Evolutionary conservation across 2,888 invertebrate species (phyloP), one percentile per base, ranked within the genome.

Genomic region (Capitulum mitella): DNA sequence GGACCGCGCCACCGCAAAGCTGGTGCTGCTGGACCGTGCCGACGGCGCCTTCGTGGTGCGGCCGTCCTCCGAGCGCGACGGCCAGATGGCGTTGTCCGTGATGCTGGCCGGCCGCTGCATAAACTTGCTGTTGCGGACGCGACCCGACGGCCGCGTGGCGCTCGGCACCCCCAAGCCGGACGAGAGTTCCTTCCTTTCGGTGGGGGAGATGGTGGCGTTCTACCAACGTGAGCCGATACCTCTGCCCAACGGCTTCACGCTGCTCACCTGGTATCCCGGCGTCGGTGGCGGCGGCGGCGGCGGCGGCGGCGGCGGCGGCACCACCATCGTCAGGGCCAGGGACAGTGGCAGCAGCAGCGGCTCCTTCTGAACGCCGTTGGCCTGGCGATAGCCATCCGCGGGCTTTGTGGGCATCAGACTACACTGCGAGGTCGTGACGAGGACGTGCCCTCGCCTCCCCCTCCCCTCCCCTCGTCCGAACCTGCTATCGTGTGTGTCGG

Each of bases 21-120:
- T 26, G 26, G 37, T 70, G 70, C 70, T 70, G 70, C 22, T 5
- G 26, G 70, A 26, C 40, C 70, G 70, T 3, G 1, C 37, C 26
- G 40, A 70, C 26, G 70, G 70, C 40, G 19, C 37, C 37, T 70
- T 70, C 70, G 40, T 70, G 70, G 26, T 70, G 37, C 70, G 70
- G 26, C 37, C 70, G 26, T 19, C 70, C 37, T 10, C 19, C 10
- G 26, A 14, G 26, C 26, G 26, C 37, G 37, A 6, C 26, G 29
- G 19, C 22, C 16, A 16, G 8, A 40, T 43, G 43, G 43, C 70
- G 70, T 40, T 70, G 40, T 70, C 37, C 6, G 40, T 70, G 26
- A 5, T 22, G 70, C 14, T 70, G 70, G 70, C 22, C 1, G 70
- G 70, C 40, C 5, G 26, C 26, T 70, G 37, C 26, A 12, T 26